Base-by-base conservation (phyloP, 2,888 invertebrate genomes). In the Alcis repandata region DNA sequence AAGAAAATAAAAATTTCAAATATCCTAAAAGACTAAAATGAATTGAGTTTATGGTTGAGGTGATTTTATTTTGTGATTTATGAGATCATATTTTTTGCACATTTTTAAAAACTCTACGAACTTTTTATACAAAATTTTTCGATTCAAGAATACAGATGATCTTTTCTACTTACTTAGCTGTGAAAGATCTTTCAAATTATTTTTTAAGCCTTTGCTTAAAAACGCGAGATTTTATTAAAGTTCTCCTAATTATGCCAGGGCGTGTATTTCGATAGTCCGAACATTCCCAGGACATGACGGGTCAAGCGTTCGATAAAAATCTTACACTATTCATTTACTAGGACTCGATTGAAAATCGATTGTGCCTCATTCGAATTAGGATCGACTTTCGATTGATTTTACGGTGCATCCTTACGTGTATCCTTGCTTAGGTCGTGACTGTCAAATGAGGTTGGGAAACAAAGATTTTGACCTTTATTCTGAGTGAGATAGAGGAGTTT, bases 281-380 rank as follows among this genome's bases (percentile, higher is more conserved):
- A 85, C 87, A 88, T 90, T 91, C 91, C 83, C 91, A 90, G 90
- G 90, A 87, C 87, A 86, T 88, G 88, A 89, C 89, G 88, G 91
- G 91, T 91, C 90, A 90, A 88, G 85, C 79, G 80, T 77, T 84
- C 84, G 89, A 91, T 90, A 88, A 88, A 60, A 86, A 89, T 91
- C 90, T 84, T 85, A 84, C 86, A 79, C 84, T 86, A 86, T 88
- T 88, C 86, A 86, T 86, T 78, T 73, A 58, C 46, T 9, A 49
- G 36, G 22, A 20, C 20, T 19, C 70, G 72, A 62, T 40, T 58
- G 1, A 86, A 83, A 78, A 76, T 2, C 62, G 45, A 77, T 79
- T 68, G 65, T 79, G 41, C 0, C 0, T 1, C 6, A 17, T 17
- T 0, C 19, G 0, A 8, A 6, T 72, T 77, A 83, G 67, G 72